These are phyloP conservation scores for Otis tarda DNA, from an alignment of 2,113 vertebrate genomes.

Conservation along the genomic window DNA sequence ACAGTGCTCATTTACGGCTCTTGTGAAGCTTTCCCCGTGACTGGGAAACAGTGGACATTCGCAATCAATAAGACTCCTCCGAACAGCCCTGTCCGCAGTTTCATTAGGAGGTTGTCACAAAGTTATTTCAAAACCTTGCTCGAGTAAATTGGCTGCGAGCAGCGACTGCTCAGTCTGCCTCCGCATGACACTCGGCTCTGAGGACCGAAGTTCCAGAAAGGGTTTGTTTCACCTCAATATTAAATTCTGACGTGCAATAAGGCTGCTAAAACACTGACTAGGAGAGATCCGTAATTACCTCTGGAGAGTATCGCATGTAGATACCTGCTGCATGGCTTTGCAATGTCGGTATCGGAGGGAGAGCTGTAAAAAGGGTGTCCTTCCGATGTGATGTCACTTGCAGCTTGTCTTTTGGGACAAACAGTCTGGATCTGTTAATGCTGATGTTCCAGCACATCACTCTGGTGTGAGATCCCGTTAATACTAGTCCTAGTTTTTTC, in stretches of 20 bases:
- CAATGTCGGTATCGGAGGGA: background rate
- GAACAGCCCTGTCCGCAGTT: background rate
- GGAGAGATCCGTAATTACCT: background rate
- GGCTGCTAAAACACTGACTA: background rate
- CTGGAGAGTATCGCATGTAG: background rate
- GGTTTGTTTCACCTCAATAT: background rate
- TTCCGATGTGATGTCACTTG: background rate
- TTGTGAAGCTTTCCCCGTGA: background rate
- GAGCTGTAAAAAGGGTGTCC: background rate
- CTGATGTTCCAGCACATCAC: background rate
- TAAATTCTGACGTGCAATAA: background rate
- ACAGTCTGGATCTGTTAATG: background rate
- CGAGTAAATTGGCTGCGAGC: background rate
- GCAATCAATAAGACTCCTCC: background rate
- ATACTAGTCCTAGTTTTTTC: background rate
- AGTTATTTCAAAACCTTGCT: conserved; percentile 9
- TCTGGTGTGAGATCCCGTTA: background rate
- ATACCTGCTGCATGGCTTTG: background rate
- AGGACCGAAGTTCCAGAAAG: background rate
- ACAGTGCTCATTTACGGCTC: background rate
- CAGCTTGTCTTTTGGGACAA: background rate
- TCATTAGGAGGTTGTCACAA: background rate
- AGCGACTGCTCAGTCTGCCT: background rate
- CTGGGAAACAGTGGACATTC: background rate
- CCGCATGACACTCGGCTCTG: background rate